A percentile compares a stretch with the other conserved stretches of the same genome.
Evolutionary conservation across 2,113 vertebrate genomes (phyloP).

Genomic region (Gobiocypris rarus): DNA sequence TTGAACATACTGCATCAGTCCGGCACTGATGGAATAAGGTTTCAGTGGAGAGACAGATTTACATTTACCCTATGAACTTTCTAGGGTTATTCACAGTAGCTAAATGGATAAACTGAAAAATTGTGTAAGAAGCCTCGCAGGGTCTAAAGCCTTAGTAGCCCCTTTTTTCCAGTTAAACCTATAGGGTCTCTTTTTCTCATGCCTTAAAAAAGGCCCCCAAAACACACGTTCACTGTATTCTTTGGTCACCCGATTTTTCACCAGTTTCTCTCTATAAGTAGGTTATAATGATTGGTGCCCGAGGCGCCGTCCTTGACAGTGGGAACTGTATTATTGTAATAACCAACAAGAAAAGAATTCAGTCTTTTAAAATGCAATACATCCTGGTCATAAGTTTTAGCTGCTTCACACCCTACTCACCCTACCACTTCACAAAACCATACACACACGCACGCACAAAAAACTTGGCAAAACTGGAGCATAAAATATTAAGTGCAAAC

Average conservation of each 20-base stretch:
- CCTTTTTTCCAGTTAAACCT: not conserved
- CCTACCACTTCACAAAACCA: not conserved
- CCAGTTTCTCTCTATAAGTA: conserved; percentile 26
- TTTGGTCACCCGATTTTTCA: conserved; percentile 37
- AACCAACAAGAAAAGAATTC: conserved; percentile 46
- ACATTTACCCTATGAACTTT: conserved; percentile 17
- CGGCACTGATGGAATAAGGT: not conserved
- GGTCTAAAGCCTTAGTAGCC: not conserved
- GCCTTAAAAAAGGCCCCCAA: not conserved
- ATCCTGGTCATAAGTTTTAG: conserved; percentile 10
- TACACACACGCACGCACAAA: not conserved
- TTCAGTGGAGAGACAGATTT: not conserved
- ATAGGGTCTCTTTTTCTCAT: conserved; percentile 40
- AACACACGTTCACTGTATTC: conserved; percentile 26
- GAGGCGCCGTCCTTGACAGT: conserved; percentile 39
- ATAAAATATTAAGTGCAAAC: not conserved
- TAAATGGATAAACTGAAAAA: conserved; percentile 36
- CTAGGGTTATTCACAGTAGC: conserved; percentile 8
- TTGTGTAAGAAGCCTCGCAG: not conserved
- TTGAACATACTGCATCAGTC: not conserved
- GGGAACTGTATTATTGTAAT: conserved; percentile 52
- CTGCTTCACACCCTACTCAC: conserved; percentile 23
- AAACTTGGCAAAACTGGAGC: not conserved
- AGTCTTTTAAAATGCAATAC: conserved; percentile 22
- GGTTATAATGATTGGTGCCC: conserved; percentile 35